These are phyloP conservation scores for Drosophila sordidula DNA, from an alignment of 2,888 invertebrate genomes.

Conservation along the genomic window DNA sequence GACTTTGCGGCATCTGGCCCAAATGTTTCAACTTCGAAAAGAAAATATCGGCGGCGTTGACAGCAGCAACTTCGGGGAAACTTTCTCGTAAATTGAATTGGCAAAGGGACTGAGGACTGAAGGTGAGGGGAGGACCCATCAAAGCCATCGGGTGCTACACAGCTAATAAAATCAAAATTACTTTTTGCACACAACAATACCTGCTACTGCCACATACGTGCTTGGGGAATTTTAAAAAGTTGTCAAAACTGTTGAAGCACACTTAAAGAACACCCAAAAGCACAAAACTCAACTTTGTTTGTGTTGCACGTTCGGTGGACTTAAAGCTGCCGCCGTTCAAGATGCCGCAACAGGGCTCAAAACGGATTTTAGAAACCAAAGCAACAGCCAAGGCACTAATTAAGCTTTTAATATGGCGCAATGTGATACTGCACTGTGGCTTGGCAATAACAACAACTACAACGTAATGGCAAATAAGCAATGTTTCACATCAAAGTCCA, in stretches of 20 bases:
- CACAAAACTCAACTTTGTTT: constrained; percentile 58
- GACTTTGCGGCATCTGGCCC: constrained; percentile 57
- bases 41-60: constrained; percentile 55
- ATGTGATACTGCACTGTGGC: constrained; percentile 17
- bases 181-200: constrained; percentile 57
- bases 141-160: constrained; percentile 73
- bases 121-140: constrained; percentile 37
- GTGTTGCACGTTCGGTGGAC: constrained; percentile 69
- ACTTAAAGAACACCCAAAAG: constrained; percentile 67
- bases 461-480: constrained; percentile 61
- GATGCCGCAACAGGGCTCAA: background rate
- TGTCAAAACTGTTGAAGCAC: constrained; percentile 67
- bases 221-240: constrained; percentile 71
- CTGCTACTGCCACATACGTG: constrained; percentile 46
- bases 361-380: constrained; percentile 47
- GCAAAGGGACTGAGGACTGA: constrained; percentile 27
- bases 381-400: constrained; percentile 48
- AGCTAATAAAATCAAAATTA: constrained; percentile 81
- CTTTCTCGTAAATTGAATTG: constrained; percentile 71
- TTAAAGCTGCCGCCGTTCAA: constrained; percentile 42
- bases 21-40: constrained; percentile 48
- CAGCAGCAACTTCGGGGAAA: constrained; percentile 40
- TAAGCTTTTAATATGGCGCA: constrained; percentile 49
- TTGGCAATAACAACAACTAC: constrained; percentile 8
- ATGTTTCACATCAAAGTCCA: constrained; percentile 79